These are phyloP conservation scores for Noctuana brunneofusca DNA, from an alignment of 2,888 invertebrate species.

Conservation along the genomic window DNA sequence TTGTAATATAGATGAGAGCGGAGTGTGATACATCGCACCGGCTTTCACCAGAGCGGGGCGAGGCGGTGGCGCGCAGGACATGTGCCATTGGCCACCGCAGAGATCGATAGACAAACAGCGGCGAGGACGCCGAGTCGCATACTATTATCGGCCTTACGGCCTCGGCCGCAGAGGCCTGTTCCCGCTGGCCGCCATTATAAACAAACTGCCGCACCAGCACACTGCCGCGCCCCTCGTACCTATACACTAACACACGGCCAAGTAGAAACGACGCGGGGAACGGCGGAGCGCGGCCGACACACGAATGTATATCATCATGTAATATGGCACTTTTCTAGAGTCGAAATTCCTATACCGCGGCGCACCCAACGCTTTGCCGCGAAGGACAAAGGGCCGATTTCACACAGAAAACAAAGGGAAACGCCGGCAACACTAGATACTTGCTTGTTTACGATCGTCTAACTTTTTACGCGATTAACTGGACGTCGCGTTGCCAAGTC, in stretches of 20 bases:
- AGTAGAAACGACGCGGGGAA: constrained; percentile 73
- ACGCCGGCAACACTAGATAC: constrained; percentile 69
- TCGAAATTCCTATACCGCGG: constrained; percentile 75
- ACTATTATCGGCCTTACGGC: constrained; percentile 70
- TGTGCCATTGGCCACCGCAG: constrained; percentile 84
- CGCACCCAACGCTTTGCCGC: constrained; percentile 72
- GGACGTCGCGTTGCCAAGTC: constrained; percentile 69
- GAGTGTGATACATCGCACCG: constrained; percentile 54
- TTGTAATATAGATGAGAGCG: constrained; percentile 44
- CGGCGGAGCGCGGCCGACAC: constrained; percentile 64
- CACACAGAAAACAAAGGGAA: constrained; percentile 78
- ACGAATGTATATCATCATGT: constrained; percentile 72
- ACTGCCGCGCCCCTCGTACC: constrained; percentile 68
- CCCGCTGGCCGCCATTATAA: constrained; percentile 76
- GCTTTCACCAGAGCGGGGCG: constrained; percentile 74
- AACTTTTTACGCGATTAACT: constrained; percentile 58
- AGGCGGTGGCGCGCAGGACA: constrained; percentile 82
- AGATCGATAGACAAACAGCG: constrained; percentile 86
- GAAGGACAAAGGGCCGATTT: constrained; percentile 79
- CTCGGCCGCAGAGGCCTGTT: constrained; percentile 62
- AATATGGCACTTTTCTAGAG: constrained; percentile 80
- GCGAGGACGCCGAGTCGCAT: constrained; percentile 80
- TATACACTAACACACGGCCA: constrained; percentile 66
- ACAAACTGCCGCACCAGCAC: constrained; percentile 82
- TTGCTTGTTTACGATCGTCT: constrained; percentile 57